A percentile compares a stretch with the other conserved stretches of the same genome.
phyloP scores from a whole-genome alignment of 2,888 invertebrate genomes.

The Scelioninae gen. 1 region DNA sequence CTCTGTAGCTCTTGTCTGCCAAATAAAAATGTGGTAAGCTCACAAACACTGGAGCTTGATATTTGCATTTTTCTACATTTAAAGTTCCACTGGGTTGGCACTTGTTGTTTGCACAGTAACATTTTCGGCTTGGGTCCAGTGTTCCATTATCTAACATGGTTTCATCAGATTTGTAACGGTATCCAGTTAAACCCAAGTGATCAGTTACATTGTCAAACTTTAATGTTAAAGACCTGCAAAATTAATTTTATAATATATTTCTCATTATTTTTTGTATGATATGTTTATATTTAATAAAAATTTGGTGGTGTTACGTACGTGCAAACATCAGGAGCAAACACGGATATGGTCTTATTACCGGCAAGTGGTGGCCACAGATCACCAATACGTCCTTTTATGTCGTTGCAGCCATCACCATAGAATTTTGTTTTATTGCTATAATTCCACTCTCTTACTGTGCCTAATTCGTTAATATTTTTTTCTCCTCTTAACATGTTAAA shows the following conservation, averaged over 20 bases:
- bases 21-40: slow-evolving; percentile 93
- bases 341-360: slow-evolving; percentile 86
- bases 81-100: slow-evolving; percentile 86
- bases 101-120: slow-evolving; percentile 87
- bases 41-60: slow-evolving; percentile 92
- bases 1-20: slow-evolving; percentile 88
- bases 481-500: slow-evolving; percentile 91
- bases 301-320: slow-evolving; percentile 86
- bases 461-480: slow-evolving; percentile 87
- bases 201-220: slow-evolving; percentile 79
- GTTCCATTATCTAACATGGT: slow-evolving; percentile 90
- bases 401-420: slow-evolving; percentile 87
- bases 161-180: slow-evolving; percentile 86
- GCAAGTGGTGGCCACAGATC: slow-evolving; percentile 91
- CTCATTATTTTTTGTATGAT: no score
- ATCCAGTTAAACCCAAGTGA: slow-evolving; percentile 85
- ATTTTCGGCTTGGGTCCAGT: slow-evolving; percentile 86
- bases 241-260: slow-evolving; percentile 16
- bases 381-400: slow-evolving; percentile 90
- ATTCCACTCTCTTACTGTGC: slow-evolving; percentile 90
- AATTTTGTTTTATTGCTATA: slow-evolving; percentile 86
- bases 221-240: slow-evolving; percentile 78
- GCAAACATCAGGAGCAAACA: slow-evolving; percentile 92
- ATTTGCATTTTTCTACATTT: slow-evolving; percentile 90
- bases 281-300: no score